Evolutionary conservation across 2,888 invertebrate genomes (phyloP).

Genomic region (Ommatoiulus sabulosus): DNA sequence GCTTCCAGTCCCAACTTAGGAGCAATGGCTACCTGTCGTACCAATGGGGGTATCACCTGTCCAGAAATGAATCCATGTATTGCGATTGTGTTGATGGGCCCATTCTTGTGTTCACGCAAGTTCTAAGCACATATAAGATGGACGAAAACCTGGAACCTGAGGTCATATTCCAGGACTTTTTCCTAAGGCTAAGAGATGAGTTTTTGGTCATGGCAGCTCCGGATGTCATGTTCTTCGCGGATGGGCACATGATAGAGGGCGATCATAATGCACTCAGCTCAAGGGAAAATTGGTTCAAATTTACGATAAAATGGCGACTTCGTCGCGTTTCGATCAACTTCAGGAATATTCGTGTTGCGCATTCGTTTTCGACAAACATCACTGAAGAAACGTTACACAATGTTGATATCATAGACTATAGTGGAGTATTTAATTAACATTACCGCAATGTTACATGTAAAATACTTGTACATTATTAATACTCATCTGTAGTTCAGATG

Average conservation of each 20-base stretch:
- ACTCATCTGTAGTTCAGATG: too few relatives aligned
- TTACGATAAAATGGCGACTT: neutral
- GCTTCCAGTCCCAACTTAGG: slow-evolving; percentile 63
- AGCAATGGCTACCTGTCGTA: slow-evolving; percentile 63
- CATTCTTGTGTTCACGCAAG: slow-evolving; percentile 60
- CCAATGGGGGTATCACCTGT: slow-evolving; percentile 64
- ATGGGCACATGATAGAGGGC: neutral
- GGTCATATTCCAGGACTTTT: slow-evolving; percentile 65
- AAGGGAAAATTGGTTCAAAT: neutral
- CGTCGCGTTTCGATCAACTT: neutral
- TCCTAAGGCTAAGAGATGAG: slow-evolving; percentile 62
- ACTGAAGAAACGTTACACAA: neutral
- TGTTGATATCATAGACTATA: neutral
- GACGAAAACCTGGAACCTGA: slow-evolving; percentile 60
- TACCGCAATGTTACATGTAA: too few relatives aligned
- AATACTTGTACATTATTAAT: too few relatives aligned
- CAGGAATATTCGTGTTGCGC: neutral
- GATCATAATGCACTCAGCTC: neutral
- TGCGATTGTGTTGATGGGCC: slow-evolving; percentile 65
- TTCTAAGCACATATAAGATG: slow-evolving; percentile 61
- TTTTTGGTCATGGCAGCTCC: slow-evolving; percentile 64
- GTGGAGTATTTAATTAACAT: neutral
- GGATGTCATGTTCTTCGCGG: slow-evolving; percentile 65
- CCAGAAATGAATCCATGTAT: slow-evolving; percentile 64
- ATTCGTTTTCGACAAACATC: neutral